phyloP scores from a whole-genome alignment of 1,140 invertebrate species.

The Cherax destructor region DNA sequence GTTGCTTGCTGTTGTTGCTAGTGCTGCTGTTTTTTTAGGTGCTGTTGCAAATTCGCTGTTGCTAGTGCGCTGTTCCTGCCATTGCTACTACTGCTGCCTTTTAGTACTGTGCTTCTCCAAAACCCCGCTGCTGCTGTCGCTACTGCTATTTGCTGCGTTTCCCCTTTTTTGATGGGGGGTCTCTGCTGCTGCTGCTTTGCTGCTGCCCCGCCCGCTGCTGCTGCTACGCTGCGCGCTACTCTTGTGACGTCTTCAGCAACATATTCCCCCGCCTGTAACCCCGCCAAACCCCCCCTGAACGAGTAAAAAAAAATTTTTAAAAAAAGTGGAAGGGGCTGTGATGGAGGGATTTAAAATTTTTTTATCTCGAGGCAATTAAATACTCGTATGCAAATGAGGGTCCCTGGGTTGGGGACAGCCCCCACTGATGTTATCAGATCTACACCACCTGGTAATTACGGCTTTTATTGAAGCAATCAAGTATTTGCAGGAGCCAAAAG shows the following conservation, averaged over 20 bases:
- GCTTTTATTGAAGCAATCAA: neutral
- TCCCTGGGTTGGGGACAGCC: neutral
- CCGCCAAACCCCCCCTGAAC: neutral
- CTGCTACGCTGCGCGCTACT: neutral
- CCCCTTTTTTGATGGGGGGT: too few relatives aligned
- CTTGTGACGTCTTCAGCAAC: neutral
- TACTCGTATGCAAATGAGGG: neutral
- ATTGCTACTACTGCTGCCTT: too few relatives aligned
- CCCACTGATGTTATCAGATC: neutral
- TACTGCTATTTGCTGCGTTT: too few relatives aligned
- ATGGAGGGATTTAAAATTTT: neutral
- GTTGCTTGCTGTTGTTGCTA: neutral
- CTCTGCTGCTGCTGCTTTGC: too few relatives aligned
- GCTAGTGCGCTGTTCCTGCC: too few relatives aligned
- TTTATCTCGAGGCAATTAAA: neutral
- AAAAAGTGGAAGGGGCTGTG: neutral
- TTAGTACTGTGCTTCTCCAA: neutral
- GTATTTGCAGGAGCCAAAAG: neutral
- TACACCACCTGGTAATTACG: neutral
- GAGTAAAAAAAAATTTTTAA: neutral
- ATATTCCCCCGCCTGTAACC: neutral
- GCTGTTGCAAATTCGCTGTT: neutral
- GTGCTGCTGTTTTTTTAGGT: neutral
- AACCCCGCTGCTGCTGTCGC: too few relatives aligned
- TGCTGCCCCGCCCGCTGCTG: neutral